Evolutionary conservation across 1,140 invertebrate genomes (phyloP).

Genomic region (Drosophila ogumai): DNA sequence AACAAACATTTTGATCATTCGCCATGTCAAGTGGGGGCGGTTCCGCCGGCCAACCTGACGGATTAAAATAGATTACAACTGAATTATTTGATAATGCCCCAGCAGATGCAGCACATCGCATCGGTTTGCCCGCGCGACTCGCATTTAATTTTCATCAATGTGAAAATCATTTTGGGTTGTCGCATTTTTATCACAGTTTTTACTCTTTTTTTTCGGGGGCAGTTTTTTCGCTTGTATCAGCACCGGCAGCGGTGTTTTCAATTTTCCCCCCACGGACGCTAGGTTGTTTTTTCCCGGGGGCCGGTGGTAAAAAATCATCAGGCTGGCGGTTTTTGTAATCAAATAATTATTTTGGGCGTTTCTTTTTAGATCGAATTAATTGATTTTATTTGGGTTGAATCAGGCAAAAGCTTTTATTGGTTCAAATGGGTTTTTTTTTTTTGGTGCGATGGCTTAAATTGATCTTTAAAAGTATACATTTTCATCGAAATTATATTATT

Average conservation of each 20-base stretch:
- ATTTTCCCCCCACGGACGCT: slow-evolving; percentile 6
- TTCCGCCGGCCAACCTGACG: slow-evolving; percentile 6
- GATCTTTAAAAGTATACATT: not conserved
- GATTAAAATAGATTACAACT: slow-evolving; percentile 72
- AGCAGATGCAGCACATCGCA: slow-evolving; percentile 27
- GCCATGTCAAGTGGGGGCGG: slow-evolving; percentile 25
- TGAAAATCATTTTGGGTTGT: slow-evolving; percentile 55
- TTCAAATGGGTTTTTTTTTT: not conserved
- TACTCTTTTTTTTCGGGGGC: not conserved
- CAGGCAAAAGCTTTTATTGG: slow-evolving; percentile 17
- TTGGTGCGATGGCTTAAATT: not conserved
- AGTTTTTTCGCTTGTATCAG: slow-evolving; percentile 4
- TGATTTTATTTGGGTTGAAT: slow-evolving; percentile 43
- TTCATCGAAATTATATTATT: not conserved
- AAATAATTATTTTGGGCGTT: slow-evolving; percentile 19
- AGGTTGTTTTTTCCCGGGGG: not conserved
- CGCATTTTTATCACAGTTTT: slow-evolving; percentile 19
- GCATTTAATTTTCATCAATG: slow-evolving; percentile 52
- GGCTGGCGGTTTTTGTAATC: slow-evolving; percentile 22
- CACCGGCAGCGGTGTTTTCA: slow-evolving; percentile 15
- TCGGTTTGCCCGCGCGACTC: slow-evolving; percentile 12
- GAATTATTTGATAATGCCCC: slow-evolving; percentile 72
- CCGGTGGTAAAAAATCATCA: slow-evolving; percentile 33
- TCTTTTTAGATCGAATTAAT: slow-evolving; percentile 26
- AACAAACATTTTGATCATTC: slow-evolving; percentile 56